Base-by-base conservation (phyloP, 2,797 vertebrate species). In the Epinephelus malabaricus region DNA sequence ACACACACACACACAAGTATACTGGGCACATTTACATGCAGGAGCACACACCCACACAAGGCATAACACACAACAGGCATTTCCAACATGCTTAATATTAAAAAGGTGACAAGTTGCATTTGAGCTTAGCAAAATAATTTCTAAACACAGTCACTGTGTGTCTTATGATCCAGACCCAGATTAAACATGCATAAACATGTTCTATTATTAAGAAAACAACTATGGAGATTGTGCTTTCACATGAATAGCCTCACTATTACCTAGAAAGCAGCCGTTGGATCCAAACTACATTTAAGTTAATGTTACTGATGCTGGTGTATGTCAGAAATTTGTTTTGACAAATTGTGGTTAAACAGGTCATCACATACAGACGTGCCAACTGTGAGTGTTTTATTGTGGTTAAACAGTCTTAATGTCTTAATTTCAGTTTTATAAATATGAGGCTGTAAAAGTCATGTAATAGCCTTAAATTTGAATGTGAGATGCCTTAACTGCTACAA, bases 181-280 rank as follows among this genome's bases (percentile, higher is more conserved):
- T 53, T 40, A 65, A 84, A 76, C 18, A 64, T 73, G 47, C 25
- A 65, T 63, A 23, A 53, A 43, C 17, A 19, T 40, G 25, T 71
- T 79, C 6, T 56, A 50, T 78, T 79, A 71, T 67, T 75, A 11
- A 82, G 58, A 60, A 6, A 59, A 56, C 15, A 61, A 17, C 66
- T 8, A 9, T 27, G 43, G 49, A 19, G 49, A 18, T 69, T 74
- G 40, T 74, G 54, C 65, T 70, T 66, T 78, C 55, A 15, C 68
- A n/a, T 67, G 38, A 19, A 21, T 56, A 14, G 13, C 0, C 4
- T 25, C 50, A 7, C 38, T 69, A 53, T 30, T 55, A 4, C 61
- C 23, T 30, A 40, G 43, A 46, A 73, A 66, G 49, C 34, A 25
- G 54, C 47, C 14, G 21, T 5, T 64, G 45, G 67, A 56, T 63